These are phyloP conservation scores for Choristoneura rosaceana DNA, from an alignment of 2,888 invertebrate genomes.

Conservation along the genomic window DNA sequence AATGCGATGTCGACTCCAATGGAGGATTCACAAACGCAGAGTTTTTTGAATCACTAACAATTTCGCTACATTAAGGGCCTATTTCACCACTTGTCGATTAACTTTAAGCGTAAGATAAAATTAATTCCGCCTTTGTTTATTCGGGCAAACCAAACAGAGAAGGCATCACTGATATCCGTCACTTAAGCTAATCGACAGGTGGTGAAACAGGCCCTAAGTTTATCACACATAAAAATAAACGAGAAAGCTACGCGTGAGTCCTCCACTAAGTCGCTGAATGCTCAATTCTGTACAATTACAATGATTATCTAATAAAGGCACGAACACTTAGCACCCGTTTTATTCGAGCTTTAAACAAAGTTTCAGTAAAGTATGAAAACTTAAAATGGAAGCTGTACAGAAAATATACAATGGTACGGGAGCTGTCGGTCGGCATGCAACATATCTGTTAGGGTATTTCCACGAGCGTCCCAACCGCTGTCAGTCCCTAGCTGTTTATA, in stretches of 20 bases:
- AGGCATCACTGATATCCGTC: no score
- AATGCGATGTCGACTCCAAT: not conserved
- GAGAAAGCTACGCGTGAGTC: not conserved
- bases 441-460: no score
- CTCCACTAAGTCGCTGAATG: slow-evolving; percentile 25
- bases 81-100: no score
- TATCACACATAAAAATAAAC: no score
- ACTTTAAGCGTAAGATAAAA: no score
- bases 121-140: no score
- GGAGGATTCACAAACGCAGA: not conserved
- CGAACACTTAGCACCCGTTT: slow-evolving; percentile 43
- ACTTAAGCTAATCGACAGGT: no score
- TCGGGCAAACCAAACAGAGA: no score
- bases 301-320: slow-evolving; percentile 42
- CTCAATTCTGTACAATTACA: slow-evolving; percentile 41
- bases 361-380: slow-evolving; percentile 10
- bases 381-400: slow-evolving; percentile 18
- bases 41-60: not conserved
- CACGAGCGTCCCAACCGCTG: no score
- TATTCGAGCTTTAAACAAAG: slow-evolving; percentile 22
- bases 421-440: not conserved
- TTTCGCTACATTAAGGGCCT: not conserved
- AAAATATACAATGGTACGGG: slow-evolving; percentile 22
- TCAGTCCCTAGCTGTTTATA: no score
- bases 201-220: no score